Base-by-base conservation (phyloP, 2,113 vertebrate genomes). In the Agelaius tricolor region DNA sequence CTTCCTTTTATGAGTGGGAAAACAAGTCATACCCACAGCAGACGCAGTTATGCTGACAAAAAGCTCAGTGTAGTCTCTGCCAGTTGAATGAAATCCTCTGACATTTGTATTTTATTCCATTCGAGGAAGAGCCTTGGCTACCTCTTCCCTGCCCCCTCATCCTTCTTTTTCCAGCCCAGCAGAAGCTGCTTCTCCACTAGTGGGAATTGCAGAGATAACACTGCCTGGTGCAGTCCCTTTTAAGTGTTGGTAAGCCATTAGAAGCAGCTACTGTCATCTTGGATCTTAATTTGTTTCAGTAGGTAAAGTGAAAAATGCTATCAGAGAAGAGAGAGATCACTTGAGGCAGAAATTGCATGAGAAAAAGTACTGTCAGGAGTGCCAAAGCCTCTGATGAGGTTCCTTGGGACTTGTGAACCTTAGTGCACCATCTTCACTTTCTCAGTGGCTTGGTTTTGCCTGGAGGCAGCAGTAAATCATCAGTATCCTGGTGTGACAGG, bases 1-100 rank as follows among this genome's bases (percentile, higher is more conserved):
- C 84, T 94, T 85, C 44, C 62, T 93, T 94, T 81, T 89, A 78
- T 85, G 84, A 92, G 91, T 92, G 65, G 75, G 91, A 92, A 95
- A 94, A 89, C 86, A 81, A 94, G 65, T 75, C 89, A 67, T 93
- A 78, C 86, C 91, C 94, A 92, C 89, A 89, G 65, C n/a, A 96
- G 76, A 84, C 11, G 23, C 24, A 67, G 80, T 89, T 87, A 52
- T 1, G 12, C 76, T 94, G 91, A 86, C 86, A 87, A 65, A 92
- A 95, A 78, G 31, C 76, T 94, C 73, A 1, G 21, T 68, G 65
- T 54, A 75, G 63, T 65, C 52, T 78, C 68, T 95, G 89, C 84
- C 92, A 89, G 59, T 81, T 90, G 66, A 85, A 75, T 84, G 31
- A 93, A 94, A 82, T 80, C 89, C 35, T 92, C 84, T 81, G 76